phyloP scores from a whole-genome alignment of 92 coral and sea anemone genomes.

The Anthopleura xanthogrammica region DNA sequence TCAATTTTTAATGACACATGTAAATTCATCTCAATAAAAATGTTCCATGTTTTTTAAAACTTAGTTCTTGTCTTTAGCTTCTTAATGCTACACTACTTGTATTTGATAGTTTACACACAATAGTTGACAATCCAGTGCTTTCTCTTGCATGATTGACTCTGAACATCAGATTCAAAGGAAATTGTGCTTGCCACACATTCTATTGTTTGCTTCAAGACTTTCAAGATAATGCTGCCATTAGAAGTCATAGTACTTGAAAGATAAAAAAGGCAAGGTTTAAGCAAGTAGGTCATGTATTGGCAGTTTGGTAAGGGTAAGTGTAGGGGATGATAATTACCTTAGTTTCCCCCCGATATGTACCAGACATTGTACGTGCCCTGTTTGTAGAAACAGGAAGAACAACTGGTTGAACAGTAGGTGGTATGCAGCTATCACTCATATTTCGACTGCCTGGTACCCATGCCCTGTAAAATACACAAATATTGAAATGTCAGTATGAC shows the following conservation, averaged over 20 bases:
- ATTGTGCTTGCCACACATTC: background rate
- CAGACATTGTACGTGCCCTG: conserved; percentile 83
- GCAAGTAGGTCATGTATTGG: background rate
- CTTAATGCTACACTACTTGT: background rate
- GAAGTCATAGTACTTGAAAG: conserved; percentile 4
- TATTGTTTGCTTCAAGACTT: background rate
- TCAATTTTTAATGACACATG: background rate
- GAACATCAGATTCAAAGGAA: no score
- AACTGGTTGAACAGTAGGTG: conserved; percentile 46
- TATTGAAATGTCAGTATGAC: no score
- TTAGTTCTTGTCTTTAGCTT: background rate
- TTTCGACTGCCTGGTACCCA: conserved; percentile 85
- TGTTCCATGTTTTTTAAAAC: background rate
- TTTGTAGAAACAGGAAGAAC: conserved; percentile 67
- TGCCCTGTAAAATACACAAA: conserved; percentile 38
- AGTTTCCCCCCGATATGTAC: conserved; percentile 51
- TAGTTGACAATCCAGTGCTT: background rate
- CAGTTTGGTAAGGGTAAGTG: background rate
- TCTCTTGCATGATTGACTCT: background rate
- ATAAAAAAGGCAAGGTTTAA: background rate
- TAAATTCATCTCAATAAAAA: no score
- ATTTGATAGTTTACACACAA: background rate
- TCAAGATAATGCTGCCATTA: background rate
- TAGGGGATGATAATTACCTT: conserved; percentile 8
- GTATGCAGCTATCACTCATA: conserved; percentile 62